phyloP scores from a whole-genome alignment of 2,888 invertebrate genomes.

The Lypha dubia region DNA sequence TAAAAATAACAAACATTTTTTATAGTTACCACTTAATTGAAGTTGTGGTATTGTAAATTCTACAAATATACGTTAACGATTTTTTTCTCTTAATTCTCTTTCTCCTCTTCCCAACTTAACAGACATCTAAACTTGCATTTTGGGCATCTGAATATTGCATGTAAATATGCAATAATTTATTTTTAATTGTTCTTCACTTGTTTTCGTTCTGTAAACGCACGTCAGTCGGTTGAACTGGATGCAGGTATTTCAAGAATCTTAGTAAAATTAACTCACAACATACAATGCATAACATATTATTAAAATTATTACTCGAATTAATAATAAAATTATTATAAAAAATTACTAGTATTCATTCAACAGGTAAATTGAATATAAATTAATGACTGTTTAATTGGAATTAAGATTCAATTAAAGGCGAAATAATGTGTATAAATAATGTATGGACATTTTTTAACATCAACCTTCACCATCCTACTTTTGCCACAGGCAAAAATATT shows the following conservation, averaged over 20 bases:
- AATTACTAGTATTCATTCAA: slow-evolving; percentile 10
- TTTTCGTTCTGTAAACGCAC: slow-evolving; percentile 24
- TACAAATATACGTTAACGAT: slow-evolving; percentile 29
- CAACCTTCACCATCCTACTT: background rate
- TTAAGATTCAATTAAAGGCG: slow-evolving; percentile 51
- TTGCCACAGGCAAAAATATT: slow-evolving; percentile 23
- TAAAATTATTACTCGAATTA: slow-evolving; percentile 41
- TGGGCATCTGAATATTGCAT: slow-evolving; percentile 62
- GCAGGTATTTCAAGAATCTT: slow-evolving; percentile 36
- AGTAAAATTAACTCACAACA: slow-evolving; percentile 29
- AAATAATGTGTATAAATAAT: background rate
- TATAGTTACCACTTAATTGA: slow-evolving; percentile 57
- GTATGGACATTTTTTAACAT: background rate
- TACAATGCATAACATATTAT: slow-evolving; percentile 41
- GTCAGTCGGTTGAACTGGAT: slow-evolving; percentile 7
- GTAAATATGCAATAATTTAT: slow-evolving; percentile 70
- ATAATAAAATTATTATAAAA: slow-evolving; percentile 44
- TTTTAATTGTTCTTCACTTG: slow-evolving; percentile 48
- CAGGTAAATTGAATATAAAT: slow-evolving; percentile 50
- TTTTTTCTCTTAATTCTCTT: background rate
- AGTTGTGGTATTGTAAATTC: slow-evolving; percentile 33
- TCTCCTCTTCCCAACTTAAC: background rate
- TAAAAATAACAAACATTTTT: slow-evolving; percentile 47
- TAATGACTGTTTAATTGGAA: slow-evolving; percentile 65
- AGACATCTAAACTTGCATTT: slow-evolving; percentile 5